Conservation (phyloP, 2,888 invertebrate genomes). For the Drosophila lacicola region DNA sequence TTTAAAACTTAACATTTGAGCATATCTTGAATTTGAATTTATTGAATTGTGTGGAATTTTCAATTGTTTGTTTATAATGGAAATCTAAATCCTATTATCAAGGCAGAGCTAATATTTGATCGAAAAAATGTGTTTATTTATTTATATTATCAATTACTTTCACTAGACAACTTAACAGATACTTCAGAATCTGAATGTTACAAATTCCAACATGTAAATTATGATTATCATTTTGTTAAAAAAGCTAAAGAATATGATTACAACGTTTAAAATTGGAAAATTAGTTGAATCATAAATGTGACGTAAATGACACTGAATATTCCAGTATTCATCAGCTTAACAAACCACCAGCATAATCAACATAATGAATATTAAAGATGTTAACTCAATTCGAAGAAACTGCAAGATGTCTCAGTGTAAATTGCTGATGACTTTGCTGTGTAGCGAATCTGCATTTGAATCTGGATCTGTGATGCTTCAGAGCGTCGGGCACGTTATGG, state of each 20-base stretch:
- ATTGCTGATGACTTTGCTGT: slow-evolving; percentile 9
- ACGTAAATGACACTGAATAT: slow-evolving; percentile 1
- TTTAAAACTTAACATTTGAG: neutral
- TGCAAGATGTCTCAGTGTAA: slow-evolving; percentile 4
- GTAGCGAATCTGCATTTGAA: neutral
- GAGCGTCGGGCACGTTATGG: slow-evolving; percentile 15
- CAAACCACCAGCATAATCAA: neutral
- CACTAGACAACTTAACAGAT: neutral
- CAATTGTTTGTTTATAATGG: neutral
- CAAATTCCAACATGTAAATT: slow-evolving; percentile 2
- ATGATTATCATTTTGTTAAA: neutral
- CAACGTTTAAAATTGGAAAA: neutral
- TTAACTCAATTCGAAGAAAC: slow-evolving; percentile 4
- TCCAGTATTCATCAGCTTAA: neutral
- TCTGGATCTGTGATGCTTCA: slow-evolving; percentile 25
- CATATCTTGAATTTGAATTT: neutral
- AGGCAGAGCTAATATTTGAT: neutral
- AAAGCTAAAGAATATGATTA: neutral
- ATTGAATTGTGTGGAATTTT: no score
- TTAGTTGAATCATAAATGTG: neutral
- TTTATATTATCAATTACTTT: slow-evolving; percentile 6
- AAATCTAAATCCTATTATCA: slow-evolving; percentile 3
- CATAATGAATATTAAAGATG: slow-evolving; percentile 6
- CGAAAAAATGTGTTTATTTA: slow-evolving; percentile 9
- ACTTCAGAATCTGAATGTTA: neutral